phyloP scores from a whole-genome alignment of 2,888 invertebrate species.

The Amphimallon solstitiale region DNA sequence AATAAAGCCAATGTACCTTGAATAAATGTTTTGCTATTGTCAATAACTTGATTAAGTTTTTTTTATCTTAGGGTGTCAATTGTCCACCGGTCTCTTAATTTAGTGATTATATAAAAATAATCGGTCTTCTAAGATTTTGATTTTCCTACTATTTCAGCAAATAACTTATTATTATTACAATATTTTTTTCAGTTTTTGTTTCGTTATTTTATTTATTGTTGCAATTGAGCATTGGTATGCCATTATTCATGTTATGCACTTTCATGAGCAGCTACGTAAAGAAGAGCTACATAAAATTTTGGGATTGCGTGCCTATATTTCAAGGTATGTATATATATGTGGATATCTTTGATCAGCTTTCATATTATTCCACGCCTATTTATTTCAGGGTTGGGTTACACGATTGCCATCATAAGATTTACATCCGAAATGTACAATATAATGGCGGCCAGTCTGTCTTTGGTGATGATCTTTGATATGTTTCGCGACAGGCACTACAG shows the following conservation, averaged over 20 bases:
- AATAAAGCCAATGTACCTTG: too few relatives aligned
- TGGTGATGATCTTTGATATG: conserved; percentile 13
- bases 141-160: too few relatives aligned
- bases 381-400: conserved; percentile 31
- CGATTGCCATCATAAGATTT: conserved; percentile 10
- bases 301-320: conserved; percentile 18
- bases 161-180: neutral
- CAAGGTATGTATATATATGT: neutral
- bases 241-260: conserved; percentile 1
- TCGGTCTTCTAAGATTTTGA: too few relatives aligned
- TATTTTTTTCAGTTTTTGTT: conserved; percentile 9
- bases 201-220: conserved; percentile 2
- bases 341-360: too few relatives aligned
- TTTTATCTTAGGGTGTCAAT: too few relatives aligned
- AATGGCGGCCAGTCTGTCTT: neutral
- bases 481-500: neutral
- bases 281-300: conserved; percentile 14
- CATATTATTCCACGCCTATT: neutral
- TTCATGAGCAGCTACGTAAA: conserved; percentile 24
- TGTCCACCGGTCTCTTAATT: too few relatives aligned
- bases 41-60: too few relatives aligned
- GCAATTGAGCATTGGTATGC: conserved; percentile 12
- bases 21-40: too few relatives aligned
- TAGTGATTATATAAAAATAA: too few relatives aligned
- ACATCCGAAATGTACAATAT: conserved; percentile 16